Base-by-base conservation (phyloP, 2,113 vertebrate species). In the Penelope pileata region DNA sequence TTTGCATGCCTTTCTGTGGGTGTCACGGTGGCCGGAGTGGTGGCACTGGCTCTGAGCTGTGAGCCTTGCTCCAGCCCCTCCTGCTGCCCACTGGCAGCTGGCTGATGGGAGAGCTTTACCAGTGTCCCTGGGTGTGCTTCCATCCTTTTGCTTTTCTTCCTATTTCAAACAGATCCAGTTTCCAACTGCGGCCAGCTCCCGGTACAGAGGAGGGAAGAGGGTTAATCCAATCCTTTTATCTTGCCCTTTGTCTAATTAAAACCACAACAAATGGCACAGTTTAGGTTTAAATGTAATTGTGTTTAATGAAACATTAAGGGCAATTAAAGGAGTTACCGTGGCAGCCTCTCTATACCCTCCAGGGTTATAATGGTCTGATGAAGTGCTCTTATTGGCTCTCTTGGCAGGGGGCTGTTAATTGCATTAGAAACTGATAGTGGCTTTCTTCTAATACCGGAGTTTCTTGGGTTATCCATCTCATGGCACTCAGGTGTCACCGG, bases 241-340 rank as follows among this genome's bases (percentile, higher is more conserved):
- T 94, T 97, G 96, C 97, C 97, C 95, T 96, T 96, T 96, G 97
- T 96, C 95, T 96, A 97, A 96, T 97, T 97, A 96, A 96, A 97
- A 96, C 96, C 96, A 97, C 97, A 97, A 98, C 96, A 97, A 98
- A 97, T 97, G 97, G 95, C 93, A 92, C 96, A 95, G 95, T 97
- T 97, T 97, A 98, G 93, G 96, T 96, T 97, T 95, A 96, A 96
- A 96, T 97, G 97, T 98, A 97, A 98, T 98, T 97, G 97, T 97
- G 96, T 96, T 97, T 97, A 98, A 97, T 98, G 97, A 97, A 97
- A 98, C 96, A 97, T 98, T 97, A 97, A 97, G 97, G 95, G 95
- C 97, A 97, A 98, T 97, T 97, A 97, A 97, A 97, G 94, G 90
- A 96, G 95, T 86, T 95, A 96, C 95, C 50, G 95, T 95, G 93